Evolutionary conservation across 2,113 vertebrate genomes (phyloP).

Genomic region (Terrapene triunguis): DNA sequence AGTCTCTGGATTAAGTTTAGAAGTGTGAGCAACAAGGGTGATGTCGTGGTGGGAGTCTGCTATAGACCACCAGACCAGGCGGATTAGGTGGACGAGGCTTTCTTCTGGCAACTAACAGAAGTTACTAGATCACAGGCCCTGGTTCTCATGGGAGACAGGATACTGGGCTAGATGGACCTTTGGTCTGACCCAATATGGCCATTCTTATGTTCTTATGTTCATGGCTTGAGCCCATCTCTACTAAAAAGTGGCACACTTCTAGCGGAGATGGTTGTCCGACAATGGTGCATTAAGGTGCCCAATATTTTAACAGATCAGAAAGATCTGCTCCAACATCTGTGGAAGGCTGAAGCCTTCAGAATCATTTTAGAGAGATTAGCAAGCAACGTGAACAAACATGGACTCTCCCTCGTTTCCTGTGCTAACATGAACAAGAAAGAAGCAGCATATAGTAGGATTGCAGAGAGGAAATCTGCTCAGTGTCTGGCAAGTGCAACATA

Average conservation of each 20-base stretch:
- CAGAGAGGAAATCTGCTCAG: background rate
- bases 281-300: background rate
- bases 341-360: accelerated
- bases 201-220: no score
- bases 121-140: no score
- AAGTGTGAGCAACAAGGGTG: no score
- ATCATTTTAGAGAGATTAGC: accelerated
- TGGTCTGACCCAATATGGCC: no score
- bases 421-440: background rate
- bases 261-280: background rate
- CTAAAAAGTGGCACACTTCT: background rate
- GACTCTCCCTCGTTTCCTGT: accelerated
- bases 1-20: no score
- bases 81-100: no score
- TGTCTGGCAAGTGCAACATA: background rate
- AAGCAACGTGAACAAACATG: background rate
- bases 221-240: background rate
- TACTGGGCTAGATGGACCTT: no score
- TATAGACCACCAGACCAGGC: no score
- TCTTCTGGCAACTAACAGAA: no score
- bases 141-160: no score
- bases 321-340: background rate
- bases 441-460: accelerated
- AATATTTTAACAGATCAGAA: background rate
- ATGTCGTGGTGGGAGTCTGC: no score